Base-by-base conservation (phyloP, 2,888 invertebrate species). In the Agrilus mali region DNA sequence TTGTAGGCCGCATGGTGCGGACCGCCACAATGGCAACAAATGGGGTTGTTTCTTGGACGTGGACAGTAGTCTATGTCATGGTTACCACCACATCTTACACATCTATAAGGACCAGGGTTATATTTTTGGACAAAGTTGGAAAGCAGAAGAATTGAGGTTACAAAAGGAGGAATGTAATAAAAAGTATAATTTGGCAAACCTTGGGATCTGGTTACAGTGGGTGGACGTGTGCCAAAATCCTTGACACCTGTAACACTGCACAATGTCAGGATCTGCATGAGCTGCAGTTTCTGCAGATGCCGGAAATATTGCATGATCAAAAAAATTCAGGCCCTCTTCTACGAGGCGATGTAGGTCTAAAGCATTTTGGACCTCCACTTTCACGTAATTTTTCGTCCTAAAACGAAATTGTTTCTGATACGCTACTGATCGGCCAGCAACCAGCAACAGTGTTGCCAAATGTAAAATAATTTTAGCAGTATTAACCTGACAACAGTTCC, bases 161-260 rank as follows among this genome's bases (percentile, higher is more conserved):
- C 3, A 20, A 20, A 20, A 20, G 20, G 6, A 6, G 20, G 4
- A 20, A 20, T 20, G 6, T 6, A 3, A n/a, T n/a, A n/a, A n/a
- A n/a, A n/a, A 20, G 6, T 20, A 20, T 20, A 6, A 20, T 10
- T 10, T 10, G 10, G 10, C 27, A 10, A 10, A 27, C 27, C 27
- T 27, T 5, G 46, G 44, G 12, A 42, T 36, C 15, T 48, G 44
- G 6, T 47, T 49, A 38, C 61, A 61, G 47, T 71, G 68, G 10
- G 68, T 69, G 0, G 72, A 72, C 6, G 71, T 67, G 53, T 73
- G 73, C 72, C 73, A 72, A 53, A 72, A 73, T 3, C 72, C 71
- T 58, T 73, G 72, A 50, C 72, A 73, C 2, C 69, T 65, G 53
- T 68, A 73, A 48, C 73, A 72, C 48, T 72, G 72, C 8, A 72